Evolutionary conservation across 2,888 invertebrate genomes (phyloP).

Genomic region (Chrysolina haemoptera): DNA sequence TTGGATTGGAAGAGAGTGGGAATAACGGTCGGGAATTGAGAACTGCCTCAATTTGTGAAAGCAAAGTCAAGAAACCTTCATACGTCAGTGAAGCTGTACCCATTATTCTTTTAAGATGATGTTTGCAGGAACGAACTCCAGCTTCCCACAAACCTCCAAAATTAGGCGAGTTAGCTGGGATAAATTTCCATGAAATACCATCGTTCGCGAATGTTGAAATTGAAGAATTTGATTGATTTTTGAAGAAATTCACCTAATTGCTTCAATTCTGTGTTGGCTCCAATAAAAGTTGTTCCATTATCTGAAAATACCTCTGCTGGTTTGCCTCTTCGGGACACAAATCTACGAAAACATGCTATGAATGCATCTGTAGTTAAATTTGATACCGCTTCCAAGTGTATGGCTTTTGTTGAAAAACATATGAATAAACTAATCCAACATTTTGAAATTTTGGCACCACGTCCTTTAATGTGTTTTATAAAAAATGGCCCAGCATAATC

Average conservation of each 20-base stretch:
- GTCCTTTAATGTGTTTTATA: slow-evolving; percentile 28
- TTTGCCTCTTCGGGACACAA: slow-evolving; percentile 31
- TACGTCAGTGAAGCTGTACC: slow-evolving; percentile 48
- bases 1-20: slow-evolving; percentile 50
- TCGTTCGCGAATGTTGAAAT: neutral
- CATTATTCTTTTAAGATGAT: slow-evolving; percentile 53
- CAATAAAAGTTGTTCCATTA: slow-evolving; percentile 38
- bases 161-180: slow-evolving; percentile 55
- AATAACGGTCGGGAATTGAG: slow-evolving; percentile 58
- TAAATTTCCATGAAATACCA: slow-evolving; percentile 56
- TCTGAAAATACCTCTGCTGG: slow-evolving; percentile 30
- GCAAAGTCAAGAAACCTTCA: slow-evolving; percentile 53
- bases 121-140: slow-evolving; percentile 56
- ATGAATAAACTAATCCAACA: slow-evolving; percentile 42
- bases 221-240: neutral
- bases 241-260: neutral
- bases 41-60: slow-evolving; percentile 55
- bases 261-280: slow-evolving; percentile 28
- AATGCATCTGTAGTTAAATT: slow-evolving; percentile 35
- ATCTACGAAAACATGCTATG: slow-evolving; percentile 34
- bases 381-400: slow-evolving; percentile 42
- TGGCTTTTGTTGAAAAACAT: slow-evolving; percentile 42
- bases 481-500: slow-evolving; percentile 43
- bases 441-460: slow-evolving; percentile 36
- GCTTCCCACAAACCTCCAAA: slow-evolving; percentile 60